Conservation (phyloP, 2,113 vertebrate species). For the Sapajus apella region DNA sequence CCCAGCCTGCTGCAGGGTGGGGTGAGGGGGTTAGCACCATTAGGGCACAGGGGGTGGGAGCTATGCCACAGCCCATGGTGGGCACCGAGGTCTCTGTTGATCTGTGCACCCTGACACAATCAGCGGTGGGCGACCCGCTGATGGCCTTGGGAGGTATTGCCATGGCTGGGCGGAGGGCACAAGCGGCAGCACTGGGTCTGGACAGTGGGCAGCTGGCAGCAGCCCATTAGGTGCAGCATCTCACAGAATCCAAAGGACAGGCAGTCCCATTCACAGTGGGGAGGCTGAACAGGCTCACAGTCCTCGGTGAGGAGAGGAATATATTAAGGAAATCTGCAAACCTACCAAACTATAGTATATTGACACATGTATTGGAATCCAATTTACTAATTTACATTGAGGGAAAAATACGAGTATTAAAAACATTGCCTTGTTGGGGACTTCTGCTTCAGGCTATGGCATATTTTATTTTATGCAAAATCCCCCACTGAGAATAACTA, state of each 20-base stretch:
- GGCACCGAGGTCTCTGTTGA: conserved; percentile 11
- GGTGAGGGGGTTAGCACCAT: accelerated
- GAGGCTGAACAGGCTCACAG: too few species aligned
- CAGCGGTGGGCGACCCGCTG: conserved; percentile 81
- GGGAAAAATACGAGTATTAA: background rate
- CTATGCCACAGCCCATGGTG: background rate
- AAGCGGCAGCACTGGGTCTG: conserved; percentile 91
- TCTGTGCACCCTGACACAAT: conserved; percentile 36
- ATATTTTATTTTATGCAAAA: background rate
- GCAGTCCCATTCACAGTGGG: conserved; percentile 87
- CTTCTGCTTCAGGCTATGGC: background rate
- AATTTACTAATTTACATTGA: background rate
- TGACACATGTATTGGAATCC: background rate
- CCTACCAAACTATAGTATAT: too few species aligned
- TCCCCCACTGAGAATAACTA: background rate
- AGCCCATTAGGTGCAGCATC: conserved; percentile 89
- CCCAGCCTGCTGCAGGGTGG: conserved; percentile 73
- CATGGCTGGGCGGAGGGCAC: conserved; percentile 77
- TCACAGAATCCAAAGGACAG: conserved; percentile 91
- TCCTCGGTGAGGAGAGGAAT: too few species aligned
- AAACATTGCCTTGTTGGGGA: background rate
- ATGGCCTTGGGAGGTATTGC: conserved; percentile 71
- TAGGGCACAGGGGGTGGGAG: background rate
- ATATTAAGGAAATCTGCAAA: background rate
- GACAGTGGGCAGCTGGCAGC: conserved; percentile 87